These are phyloP conservation scores for Odocoileus hemionus DNA, from an alignment of 2,113 vertebrate genomes.

Conservation along the genomic window DNA sequence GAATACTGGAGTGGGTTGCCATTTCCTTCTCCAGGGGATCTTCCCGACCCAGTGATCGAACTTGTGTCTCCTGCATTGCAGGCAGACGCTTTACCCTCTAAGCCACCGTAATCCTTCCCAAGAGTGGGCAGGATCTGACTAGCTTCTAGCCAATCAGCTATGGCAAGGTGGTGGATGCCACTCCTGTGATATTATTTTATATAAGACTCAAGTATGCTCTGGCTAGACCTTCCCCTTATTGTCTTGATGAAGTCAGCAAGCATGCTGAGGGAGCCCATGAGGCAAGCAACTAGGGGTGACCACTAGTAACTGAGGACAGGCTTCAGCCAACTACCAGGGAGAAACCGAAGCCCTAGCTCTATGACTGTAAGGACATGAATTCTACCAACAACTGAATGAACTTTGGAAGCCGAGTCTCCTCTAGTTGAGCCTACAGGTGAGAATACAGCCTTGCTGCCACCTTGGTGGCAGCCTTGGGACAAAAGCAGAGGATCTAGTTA, in stretches of 20 bases:
- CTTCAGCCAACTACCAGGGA: neutral
- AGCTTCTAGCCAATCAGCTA: neutral
- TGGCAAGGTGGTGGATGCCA: neutral
- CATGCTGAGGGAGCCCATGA: neutral
- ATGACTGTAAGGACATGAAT: neutral
- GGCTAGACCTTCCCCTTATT: neutral
- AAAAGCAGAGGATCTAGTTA: neutral
- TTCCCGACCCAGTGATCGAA: too few species aligned
- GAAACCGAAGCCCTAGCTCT: neutral
- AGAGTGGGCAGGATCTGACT: neutral
- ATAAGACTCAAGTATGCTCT: neutral
- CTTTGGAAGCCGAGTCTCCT: neutral
- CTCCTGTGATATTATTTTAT: neutral
- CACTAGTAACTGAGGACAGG: neutral
- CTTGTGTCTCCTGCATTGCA: too few species aligned
- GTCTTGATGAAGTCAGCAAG: neutral
- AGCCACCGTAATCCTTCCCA: neutral
- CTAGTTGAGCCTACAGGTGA: neutral
- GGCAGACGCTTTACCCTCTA: too few species aligned
- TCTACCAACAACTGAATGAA: neutral
- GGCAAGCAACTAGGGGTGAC: neutral
- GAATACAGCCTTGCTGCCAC: neutral
- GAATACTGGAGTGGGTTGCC: too few species aligned
- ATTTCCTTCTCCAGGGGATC: too few species aligned
- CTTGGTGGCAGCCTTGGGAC: neutral